Evolutionary conservation across 2,888 invertebrate genomes (phyloP), one percentile per base, ranked within the genome.

Genomic region (Archips xylosteana): DNA sequence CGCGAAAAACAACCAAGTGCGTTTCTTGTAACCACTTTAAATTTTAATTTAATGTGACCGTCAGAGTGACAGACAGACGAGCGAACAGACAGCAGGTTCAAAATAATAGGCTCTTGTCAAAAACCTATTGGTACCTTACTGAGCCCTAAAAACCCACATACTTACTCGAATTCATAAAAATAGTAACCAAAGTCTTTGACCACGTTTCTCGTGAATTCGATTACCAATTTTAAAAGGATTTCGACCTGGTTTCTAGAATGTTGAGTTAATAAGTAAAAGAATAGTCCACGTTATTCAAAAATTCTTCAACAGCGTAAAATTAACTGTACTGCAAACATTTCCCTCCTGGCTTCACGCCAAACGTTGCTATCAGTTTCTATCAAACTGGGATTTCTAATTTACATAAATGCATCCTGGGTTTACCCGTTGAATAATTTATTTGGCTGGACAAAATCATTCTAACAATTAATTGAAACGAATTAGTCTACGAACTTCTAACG

Each of bases 281-380:
- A 74, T 74, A 67, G 73, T 59, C 49, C 62, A 23, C 36, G 47
- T 63, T 79, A 78, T 81, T 79, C 80, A 78, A 82, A 84, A 86
- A 86, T 86, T 86, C 85, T 85, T 80, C 76, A 78, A 84, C 82
- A 86, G 83, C 87, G 86, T 88, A 86, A 90, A 89, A 92, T 89
- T 92, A 91, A 92, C 92, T 87, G 84, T 83, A 86, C 81, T 82
- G 81, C 85, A 87, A 89, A 90, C 86, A 89, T 79, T 87, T 84
- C 81, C 74, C 77, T 71, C 15, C 82, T 93, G 93, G 93, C 91
- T 69, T 59, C 1, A 36, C 71, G 90, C 93, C 93, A 92, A 85
- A 75, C 67, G 78, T 78, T 81, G 78, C 88, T 88, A 91, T 89
- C 87, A 89, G 88, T 91, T 90, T 87, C 90, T 88, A 84, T 89